Evolutionary conservation across 2,113 vertebrate genomes (phyloP).

Genomic region (Carollia perspicillata): DNA sequence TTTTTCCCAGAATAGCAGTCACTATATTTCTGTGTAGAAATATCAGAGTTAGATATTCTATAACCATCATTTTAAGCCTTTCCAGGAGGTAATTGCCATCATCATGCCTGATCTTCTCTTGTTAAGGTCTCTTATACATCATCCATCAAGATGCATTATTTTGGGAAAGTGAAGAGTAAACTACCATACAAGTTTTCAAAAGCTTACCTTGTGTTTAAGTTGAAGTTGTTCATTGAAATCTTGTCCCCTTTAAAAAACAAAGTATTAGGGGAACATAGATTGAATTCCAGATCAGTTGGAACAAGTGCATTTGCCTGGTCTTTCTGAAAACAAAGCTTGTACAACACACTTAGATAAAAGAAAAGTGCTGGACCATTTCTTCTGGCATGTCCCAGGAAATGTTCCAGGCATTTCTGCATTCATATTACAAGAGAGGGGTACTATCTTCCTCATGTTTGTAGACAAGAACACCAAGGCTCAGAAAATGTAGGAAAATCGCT

Average conservation of each 20-base stretch:
- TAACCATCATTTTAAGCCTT: background rate
- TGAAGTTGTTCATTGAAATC: background rate
- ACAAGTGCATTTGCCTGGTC: background rate
- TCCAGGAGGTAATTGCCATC: background rate
- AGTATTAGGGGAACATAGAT: background rate
- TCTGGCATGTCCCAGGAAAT: background rate
- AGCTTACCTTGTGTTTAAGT: background rate
- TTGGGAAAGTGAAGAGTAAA: background rate
- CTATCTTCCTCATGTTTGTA: background rate
- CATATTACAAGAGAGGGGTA: background rate
- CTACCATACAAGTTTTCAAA: conserved; percentile 4
- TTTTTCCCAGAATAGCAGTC: background rate
- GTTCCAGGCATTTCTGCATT: background rate
- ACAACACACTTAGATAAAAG: background rate
- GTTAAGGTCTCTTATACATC: background rate
- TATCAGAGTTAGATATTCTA: background rate
- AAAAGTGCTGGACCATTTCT: background rate
- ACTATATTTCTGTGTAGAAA: background rate
- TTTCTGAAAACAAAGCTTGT: background rate
- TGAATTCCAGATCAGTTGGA: background rate
- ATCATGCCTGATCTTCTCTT: conserved; percentile 17
- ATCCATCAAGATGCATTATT: background rate
- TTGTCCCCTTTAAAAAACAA: background rate
- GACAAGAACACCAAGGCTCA: background rate
- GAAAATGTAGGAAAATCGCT: background rate